Evolutionary conservation across 2,888 invertebrate genomes (phyloP), one percentile per base, ranked within the genome.

Genomic region (Cynaeus angustus): DNA sequence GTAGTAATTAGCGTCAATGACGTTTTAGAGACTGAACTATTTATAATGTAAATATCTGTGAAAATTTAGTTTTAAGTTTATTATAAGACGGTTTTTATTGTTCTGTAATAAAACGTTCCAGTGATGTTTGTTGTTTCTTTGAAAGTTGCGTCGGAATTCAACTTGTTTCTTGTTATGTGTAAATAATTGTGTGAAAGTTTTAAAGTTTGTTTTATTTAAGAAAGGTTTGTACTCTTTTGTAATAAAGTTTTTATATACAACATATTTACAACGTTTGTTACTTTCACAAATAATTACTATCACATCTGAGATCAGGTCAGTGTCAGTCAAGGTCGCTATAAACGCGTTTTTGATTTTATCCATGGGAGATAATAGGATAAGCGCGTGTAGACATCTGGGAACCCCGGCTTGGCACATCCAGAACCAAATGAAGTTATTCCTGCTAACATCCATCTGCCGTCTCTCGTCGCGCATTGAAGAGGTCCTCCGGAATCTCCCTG

Each of bases 401-500:
- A 95, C 0, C 96, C 96, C 13, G 94, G 91, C 70, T 94, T 89
- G 0, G 96, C 96, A 83, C 96, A 97, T 43, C 96, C 96, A 0
- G 96, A 96, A 0, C 96, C 97, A 80, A 97, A 97, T 0, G 96
- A 96, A 0, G 96, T 96, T 37, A 97, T 91, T 0, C 96, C 97
- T 0, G 93, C 92, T 30, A 97, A 87, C 80, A 94, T 94, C 96
- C 96, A 97, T 50, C 92, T 90, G 0, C 95, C 95, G 62, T 94
- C 93, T 0, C 86, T 85, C 45, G 89, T 86, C 5, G 93, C 91
- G 79, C 96, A 96, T 82, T 96, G 96, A 8, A 97, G 86, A 0
- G 96, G 96, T 0, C 96, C 96, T 0, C 96, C 96, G 1, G 95
- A 95, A 84, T 96, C 96, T 2, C 96, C 96, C 95, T 95, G 85